Percentiles rank a stretch among this genome's conserved stretches.
Evolutionary conservation across 1,140 invertebrate species (phyloP).

Genomic region (Camponotus floridanus): DNA sequence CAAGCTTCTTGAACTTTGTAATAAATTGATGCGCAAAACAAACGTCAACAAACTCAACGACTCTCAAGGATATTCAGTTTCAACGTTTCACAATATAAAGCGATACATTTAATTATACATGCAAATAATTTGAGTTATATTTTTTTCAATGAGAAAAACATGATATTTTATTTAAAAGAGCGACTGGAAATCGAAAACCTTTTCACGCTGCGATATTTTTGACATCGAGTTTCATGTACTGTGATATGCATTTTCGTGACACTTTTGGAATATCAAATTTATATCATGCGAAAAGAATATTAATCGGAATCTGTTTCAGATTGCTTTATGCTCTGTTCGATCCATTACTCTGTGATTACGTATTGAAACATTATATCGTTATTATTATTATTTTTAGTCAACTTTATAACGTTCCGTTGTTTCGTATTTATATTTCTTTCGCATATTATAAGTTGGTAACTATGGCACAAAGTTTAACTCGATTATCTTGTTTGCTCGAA

Average conservation of each 20-base stretch:
- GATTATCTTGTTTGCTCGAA: not conserved
- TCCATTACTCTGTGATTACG: not conserved
- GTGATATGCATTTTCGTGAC: slow-evolving; percentile 9
- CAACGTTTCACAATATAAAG: not conserved
- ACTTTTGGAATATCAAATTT: slow-evolving; percentile 37
- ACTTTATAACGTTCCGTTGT: not conserved
- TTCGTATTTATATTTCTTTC: not conserved
- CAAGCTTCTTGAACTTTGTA: slow-evolving; percentile 23
- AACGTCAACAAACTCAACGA: not conserved
- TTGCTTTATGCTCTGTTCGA: not conserved
- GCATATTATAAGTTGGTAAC: not conserved
- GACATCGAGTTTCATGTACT: not conserved
- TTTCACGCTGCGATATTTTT: not conserved
- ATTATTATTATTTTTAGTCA: not conserved
- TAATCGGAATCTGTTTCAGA: not conserved
- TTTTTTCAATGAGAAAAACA: too few relatives aligned
- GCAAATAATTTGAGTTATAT: not conserved
- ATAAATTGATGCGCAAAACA: slow-evolving; percentile 18
- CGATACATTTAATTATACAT: not conserved
- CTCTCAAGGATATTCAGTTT: not conserved
- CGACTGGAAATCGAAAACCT: not conserved
- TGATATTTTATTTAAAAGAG: not conserved
- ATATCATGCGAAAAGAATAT: not conserved
- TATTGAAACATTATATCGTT: not conserved
- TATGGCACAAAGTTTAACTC: slow-evolving; percentile 14